Percentiles rank a stretch among this genome's conserved stretches.
Conservation (phyloP, 30 jellyfish, hydroid and myxozoan genomes). For the Hydractinia symbiolongicarpus region DNA sequence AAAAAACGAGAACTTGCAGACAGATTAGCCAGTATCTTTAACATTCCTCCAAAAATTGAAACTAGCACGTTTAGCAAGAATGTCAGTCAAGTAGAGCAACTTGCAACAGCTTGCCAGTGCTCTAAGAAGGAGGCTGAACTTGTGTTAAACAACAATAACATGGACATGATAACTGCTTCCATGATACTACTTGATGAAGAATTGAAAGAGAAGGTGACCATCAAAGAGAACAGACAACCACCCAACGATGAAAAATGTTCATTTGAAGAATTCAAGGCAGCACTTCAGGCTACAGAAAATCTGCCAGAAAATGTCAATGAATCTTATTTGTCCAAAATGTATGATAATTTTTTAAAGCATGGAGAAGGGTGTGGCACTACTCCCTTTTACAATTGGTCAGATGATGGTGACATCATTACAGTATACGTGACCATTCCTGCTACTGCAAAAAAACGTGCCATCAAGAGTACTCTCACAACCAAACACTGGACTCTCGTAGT, state of each 20-base stretch:
- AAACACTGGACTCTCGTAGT: constrained; percentile 61
- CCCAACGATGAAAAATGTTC: constrained; percentile 28
- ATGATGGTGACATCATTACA: constrained; percentile 61
- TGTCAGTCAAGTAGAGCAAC: neutral
- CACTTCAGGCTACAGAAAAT: constrained; percentile 46
- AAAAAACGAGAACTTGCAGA: constrained; percentile 45
- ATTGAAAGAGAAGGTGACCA: constrained; percentile 14
- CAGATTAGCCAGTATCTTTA: constrained; percentile 59
- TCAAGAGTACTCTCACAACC: constrained; percentile 48
- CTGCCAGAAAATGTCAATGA: constrained; percentile 38
- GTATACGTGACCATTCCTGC: constrained; percentile 66
- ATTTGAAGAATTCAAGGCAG: constrained; percentile 76
- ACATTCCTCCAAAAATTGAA: constrained; percentile 22
- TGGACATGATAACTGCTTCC: constrained; percentile 34
- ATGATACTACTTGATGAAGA: constrained; percentile 28
- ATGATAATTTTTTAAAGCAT: constrained; percentile 36
- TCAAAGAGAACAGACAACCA: neutral
- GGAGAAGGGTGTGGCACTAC: constrained; percentile 63
- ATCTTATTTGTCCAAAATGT: constrained; percentile 47
- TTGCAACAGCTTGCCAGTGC: neutral
- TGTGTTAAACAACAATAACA: constrained; percentile 21
- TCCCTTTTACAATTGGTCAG: constrained; percentile 61
- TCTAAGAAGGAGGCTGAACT: constrained; percentile 18
- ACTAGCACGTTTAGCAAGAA: neutral
- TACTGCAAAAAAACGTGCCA: constrained; percentile 26